phyloP scores from a whole-genome alignment of 2,797 vertebrate genomes.

The Spondyliosoma cantharus region DNA sequence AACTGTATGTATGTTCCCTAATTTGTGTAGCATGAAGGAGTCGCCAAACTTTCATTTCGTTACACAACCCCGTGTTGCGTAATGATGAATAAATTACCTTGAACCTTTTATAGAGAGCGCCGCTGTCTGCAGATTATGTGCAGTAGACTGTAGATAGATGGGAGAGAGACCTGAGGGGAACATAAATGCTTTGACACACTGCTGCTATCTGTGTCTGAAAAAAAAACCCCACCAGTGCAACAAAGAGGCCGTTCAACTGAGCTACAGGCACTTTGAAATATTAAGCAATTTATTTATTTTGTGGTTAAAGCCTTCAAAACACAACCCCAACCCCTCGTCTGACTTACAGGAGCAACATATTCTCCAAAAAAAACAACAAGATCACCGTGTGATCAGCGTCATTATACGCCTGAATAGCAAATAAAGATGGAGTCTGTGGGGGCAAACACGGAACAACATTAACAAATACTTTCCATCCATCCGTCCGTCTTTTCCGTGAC shows the following conservation, averaged over 20 bases:
- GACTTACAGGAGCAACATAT: slow-evolving; percentile 38
- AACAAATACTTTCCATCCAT: not conserved
- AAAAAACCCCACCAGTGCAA: slow-evolving; percentile 38
- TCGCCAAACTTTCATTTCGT: too few species aligned
- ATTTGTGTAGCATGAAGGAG: too few species aligned
- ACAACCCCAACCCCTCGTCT: not conserved
- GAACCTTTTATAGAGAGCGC: not conserved
- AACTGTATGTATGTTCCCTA: too few species aligned
- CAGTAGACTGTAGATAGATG: too few species aligned
- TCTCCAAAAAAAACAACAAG: slow-evolving; percentile 28
- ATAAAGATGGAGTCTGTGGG: not conserved
- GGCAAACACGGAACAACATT: not conserved
- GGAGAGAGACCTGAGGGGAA: not conserved
- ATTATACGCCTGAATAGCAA: not conserved
- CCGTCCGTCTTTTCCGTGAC: too few species aligned
- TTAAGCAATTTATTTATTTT: slow-evolving; percentile 23
- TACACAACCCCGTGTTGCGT: too few species aligned
- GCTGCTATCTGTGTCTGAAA: slow-evolving; percentile 16
- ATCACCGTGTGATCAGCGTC: slow-evolving; percentile 22
- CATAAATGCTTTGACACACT: not conserved
- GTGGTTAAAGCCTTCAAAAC: not conserved
- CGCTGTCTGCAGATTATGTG: not conserved
- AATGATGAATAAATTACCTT: too few species aligned
- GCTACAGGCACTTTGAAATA: not conserved
- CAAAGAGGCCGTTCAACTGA: slow-evolving; percentile 59